Percentiles rank a stretch among this genome's conserved stretches.
Evolutionary conservation across 2,888 invertebrate genomes (phyloP).

Genomic region (Zootermopsis nevadensis): DNA sequence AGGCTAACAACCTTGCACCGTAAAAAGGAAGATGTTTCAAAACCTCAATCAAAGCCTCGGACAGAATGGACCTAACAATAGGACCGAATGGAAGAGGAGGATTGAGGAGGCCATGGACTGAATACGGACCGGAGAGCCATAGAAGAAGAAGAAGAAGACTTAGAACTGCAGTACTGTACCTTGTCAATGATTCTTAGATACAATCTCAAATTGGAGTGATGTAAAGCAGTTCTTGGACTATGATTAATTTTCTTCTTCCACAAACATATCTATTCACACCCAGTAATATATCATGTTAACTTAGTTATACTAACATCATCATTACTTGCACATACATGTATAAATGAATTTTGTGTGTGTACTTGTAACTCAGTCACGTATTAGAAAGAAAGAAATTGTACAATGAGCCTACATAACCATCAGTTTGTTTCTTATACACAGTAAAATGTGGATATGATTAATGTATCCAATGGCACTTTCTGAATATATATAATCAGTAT

Average conservation of each 20-base stretch:
- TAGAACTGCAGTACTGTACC: not conserved
- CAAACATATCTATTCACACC: not conserved
- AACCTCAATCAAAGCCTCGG: too few relatives aligned
- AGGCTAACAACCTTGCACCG: too few relatives aligned
- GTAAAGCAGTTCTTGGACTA: not conserved
- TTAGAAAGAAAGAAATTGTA: not conserved
- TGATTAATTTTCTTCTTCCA: not conserved
- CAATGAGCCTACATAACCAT: not conserved
- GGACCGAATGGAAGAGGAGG: too few relatives aligned
- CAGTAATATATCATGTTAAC: too few relatives aligned
- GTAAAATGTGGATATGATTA: too few relatives aligned
- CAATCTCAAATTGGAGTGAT: not conserved
- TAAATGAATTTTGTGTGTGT: not conserved
- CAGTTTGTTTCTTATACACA: not conserved
- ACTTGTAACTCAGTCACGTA: not conserved
- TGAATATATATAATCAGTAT: not conserved
- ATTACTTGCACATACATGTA: too few relatives aligned
- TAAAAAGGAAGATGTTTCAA: too few relatives aligned
- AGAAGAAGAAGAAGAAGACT: too few relatives aligned
- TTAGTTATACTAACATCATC: too few relatives aligned
- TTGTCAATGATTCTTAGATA: not conserved
- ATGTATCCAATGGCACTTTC: not conserved
- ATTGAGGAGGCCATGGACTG: too few relatives aligned
- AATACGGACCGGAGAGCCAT: too few relatives aligned
- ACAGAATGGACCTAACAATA: too few relatives aligned